Evolutionary conservation across 2,888 invertebrate species (phyloP).

Genomic region (Nemotelus nigrinus): DNA sequence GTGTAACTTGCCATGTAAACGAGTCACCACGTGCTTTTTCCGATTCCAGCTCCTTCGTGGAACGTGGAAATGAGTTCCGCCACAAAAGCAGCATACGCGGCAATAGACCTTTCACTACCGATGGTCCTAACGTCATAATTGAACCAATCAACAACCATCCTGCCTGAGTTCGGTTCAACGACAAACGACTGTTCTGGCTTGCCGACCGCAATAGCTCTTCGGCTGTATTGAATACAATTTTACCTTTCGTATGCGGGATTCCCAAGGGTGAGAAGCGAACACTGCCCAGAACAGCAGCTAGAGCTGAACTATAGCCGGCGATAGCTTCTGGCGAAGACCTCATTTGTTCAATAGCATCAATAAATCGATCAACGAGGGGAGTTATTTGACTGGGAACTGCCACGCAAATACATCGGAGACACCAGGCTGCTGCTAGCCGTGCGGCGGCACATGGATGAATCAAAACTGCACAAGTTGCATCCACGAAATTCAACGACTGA

Average conservation of each 20-base stretch:
- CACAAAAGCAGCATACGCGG: slow-evolving; percentile 94
- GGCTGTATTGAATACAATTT: slow-evolving; percentile 96
- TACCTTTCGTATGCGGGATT: slow-evolving; percentile 96
- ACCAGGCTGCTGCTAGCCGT: slow-evolving; percentile 94
- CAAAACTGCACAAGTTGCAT: slow-evolving; percentile 75
- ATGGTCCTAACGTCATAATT: slow-evolving; percentile 93
- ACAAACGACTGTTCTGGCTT: slow-evolving; percentile 94
- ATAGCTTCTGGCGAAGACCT: slow-evolving; percentile 90
- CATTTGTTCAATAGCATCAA: slow-evolving; percentile 88
- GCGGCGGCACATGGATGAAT: slow-evolving; percentile 96
- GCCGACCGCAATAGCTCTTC: slow-evolving; percentile 96
- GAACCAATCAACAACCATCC: slow-evolving; percentile 98
- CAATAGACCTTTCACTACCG: slow-evolving; percentile 90
- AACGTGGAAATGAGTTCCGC: slow-evolving; percentile 97
- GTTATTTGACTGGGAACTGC: slow-evolving; percentile 96
- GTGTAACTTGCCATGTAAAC: slow-evolving; percentile 98
- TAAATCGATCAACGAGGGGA: slow-evolving; percentile 89
- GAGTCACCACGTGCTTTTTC: slow-evolving; percentile 96
- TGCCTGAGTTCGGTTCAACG: slow-evolving; percentile 93
- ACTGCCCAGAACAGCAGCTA: slow-evolving; percentile 93
- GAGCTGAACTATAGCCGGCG: slow-evolving; percentile 90
- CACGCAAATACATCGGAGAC: slow-evolving; percentile 87
- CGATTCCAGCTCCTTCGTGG: slow-evolving; percentile 94
- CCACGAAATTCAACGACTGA: slow-evolving; percentile 77
- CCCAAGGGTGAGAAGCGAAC: slow-evolving; percentile 90